Conservation (phyloP, 1,140 invertebrate genomes). For the Drosophila paulistorum region DNA sequence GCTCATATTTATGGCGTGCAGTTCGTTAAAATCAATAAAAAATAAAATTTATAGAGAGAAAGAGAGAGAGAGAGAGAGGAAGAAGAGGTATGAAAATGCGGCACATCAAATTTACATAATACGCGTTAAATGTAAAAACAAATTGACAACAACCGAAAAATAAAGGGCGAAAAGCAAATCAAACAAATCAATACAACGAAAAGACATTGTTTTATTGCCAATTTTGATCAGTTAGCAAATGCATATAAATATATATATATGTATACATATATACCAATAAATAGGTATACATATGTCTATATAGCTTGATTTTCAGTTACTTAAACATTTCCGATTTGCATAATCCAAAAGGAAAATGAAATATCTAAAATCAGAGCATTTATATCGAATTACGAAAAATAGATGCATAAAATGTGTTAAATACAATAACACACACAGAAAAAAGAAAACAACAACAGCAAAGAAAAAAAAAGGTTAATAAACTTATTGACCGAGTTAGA, state of each 20-base stretch:
- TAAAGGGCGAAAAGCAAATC: slow-evolving; percentile 10
- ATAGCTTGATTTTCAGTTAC: slow-evolving; percentile 26
- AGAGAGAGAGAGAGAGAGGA: no score
- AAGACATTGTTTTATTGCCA: slow-evolving; percentile 53
- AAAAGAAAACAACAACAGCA: slow-evolving; percentile 3
- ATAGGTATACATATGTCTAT: no score
- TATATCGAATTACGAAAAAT: slow-evolving; percentile 51
- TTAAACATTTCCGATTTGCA: slow-evolving; percentile 59
- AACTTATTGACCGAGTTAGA: slow-evolving; percentile 77
- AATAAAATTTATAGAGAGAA: neutral
- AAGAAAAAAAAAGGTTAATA: slow-evolving; percentile 58
- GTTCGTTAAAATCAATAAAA: neutral
- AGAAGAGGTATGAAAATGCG: slow-evolving; percentile 10
- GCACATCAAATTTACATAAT: slow-evolving; percentile 34
- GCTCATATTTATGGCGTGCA: slow-evolving; percentile 5
- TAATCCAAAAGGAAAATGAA: slow-evolving; percentile 48
- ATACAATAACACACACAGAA: slow-evolving; percentile 6
- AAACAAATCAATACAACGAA: slow-evolving; percentile 18
- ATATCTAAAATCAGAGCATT: slow-evolving; percentile 44
- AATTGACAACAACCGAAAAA: neutral
- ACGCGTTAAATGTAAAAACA: slow-evolving; percentile 10
- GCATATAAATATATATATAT: neutral
- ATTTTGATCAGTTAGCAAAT: slow-evolving; percentile 39
- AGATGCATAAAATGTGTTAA: slow-evolving; percentile 55
- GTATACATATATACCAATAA: neutral